Conservation (phyloP, 2,888 invertebrate genomes). For the Noctua janthina region DNA sequence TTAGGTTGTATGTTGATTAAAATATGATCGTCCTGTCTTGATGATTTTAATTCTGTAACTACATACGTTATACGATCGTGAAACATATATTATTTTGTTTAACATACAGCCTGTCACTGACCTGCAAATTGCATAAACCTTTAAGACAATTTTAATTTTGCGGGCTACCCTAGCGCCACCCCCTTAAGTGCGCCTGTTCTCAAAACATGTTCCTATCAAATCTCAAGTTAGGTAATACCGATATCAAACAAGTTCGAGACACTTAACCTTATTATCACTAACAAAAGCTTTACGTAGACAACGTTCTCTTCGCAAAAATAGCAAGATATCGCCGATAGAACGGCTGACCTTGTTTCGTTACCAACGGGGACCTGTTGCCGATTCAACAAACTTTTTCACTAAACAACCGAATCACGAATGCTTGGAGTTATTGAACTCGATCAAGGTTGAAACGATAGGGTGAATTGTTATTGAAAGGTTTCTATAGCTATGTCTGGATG, state of each 20-base stretch:
- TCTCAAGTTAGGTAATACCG: constrained; percentile 10
- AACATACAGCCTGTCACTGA: too few relatives aligned
- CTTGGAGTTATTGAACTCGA: constrained; percentile 37
- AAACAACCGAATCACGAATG: constrained; percentile 33
- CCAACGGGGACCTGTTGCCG: constrained; percentile 44
- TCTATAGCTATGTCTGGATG: neutral
- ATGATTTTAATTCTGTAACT: too few relatives aligned
- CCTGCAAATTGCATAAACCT: too few relatives aligned
- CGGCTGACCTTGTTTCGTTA: constrained; percentile 50
- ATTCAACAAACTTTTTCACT: constrained; percentile 43
- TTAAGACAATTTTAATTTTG: too few relatives aligned
- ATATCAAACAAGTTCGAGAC: constrained; percentile 25
- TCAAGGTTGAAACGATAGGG: constrained; percentile 20
- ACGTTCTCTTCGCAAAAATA: constrained; percentile 40
- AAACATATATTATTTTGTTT: too few relatives aligned
- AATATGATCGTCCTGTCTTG: too few relatives aligned
- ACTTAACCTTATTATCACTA: constrained; percentile 48
- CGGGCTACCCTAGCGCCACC: too few relatives aligned
- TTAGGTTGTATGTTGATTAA: too few relatives aligned
- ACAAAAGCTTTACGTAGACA: constrained; percentile 10
- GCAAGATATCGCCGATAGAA: constrained; percentile 36
- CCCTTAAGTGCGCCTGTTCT: neutral
- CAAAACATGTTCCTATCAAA: neutral
- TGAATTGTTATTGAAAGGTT: neutral
- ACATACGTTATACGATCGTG: too few relatives aligned